Base-by-base conservation (phyloP, 2,797 vertebrate genomes). In the Lerista edwardsae region DNA sequence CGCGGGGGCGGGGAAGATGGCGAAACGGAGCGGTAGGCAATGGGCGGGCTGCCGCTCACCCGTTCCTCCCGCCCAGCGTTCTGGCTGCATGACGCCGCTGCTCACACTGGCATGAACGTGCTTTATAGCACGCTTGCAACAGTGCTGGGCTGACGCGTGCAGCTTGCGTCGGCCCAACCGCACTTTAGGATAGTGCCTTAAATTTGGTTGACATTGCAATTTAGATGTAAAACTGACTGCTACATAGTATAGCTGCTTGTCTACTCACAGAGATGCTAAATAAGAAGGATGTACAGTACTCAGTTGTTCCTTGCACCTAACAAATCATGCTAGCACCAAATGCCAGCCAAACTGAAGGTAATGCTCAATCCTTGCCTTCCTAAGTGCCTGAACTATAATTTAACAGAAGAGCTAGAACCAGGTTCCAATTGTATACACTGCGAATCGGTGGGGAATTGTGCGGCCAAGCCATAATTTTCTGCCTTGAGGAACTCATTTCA, bases 391-490 rank as follows among this genome's bases (percentile, higher is more conserved):
- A 47, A 69, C 34, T 73, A 5, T 74, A 79, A 17, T 59, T 31
- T 34, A 65, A 77, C 31, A 68, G 36, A 78, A 78, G 67, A 62
- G 75, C 68, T 78, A 31, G 10, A 79, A 83, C 15, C 29, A 36
- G 31, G 31, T 27, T 78, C 57, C 59, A 78, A 41, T 29, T 62
- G 44, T 34, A 64, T 34, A 27, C 68, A 80, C 23, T 47, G 36
- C 75, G 62, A 75, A 67, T 75, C 57, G 21, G 7, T 76, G 62
- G 82, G 85, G 82, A 88, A 92, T 2, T 3, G 8, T 88, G 15
- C 65, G 44, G 17, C 69, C 77, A 29, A 83, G 39, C 62, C 86
- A 64, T 90, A 79, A 69, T 44, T 72, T 91, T 78, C 41, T 89
- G 71, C 1, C 21, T 65, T 87, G 64, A 41, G 80, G 69, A 0